A percentile compares a stretch with the other conserved stretches of the same genome.
Evolutionary conservation across 2,797 vertebrate species (phyloP).

Genomic region (Astyanax mexicanus): DNA sequence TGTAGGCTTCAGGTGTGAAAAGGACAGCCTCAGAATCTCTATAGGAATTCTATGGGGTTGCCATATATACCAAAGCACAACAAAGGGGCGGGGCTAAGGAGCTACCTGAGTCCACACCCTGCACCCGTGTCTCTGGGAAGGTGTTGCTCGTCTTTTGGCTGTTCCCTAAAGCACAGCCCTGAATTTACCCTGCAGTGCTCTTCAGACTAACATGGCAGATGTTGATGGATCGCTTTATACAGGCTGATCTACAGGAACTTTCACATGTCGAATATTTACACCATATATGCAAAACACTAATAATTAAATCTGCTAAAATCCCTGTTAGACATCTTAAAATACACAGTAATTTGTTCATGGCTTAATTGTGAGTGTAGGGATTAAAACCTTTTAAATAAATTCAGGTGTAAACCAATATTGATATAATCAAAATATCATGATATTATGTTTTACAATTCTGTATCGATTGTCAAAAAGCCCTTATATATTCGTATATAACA

Average conservation of each 20-base stretch:
- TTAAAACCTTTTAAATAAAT: too few species aligned
- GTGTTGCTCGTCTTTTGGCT: constrained; percentile 55
- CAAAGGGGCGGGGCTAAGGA: constrained; percentile 89
- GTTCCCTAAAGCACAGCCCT: constrained; percentile 57
- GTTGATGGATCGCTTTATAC: neutral
- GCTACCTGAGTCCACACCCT: constrained; percentile 91
- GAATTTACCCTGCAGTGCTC: constrained; percentile 54
- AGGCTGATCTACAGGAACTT: neutral
- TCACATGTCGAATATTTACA: too few species aligned
- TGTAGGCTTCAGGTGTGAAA: constrained; percentile 74
- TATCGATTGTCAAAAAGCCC: too few species aligned
- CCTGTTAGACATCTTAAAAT: too few species aligned
- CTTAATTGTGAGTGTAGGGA: too few species aligned
- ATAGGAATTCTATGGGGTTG: constrained; percentile 87
- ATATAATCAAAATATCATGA: too few species aligned
- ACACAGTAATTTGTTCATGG: too few species aligned
- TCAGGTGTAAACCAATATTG: too few species aligned
- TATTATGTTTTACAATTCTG: too few species aligned
- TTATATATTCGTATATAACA: too few species aligned
- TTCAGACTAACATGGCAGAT: constrained; percentile 38
- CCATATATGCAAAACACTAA: neutral
- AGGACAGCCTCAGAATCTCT: constrained; percentile 81
- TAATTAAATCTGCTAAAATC: neutral
- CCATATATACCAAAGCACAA: constrained; percentile 91
- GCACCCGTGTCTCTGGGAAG: constrained; percentile 61